Percentiles rank a stretch among this genome's conserved stretches.
Evolutionary conservation across 2,113 vertebrate genomes (phyloP).

Genomic region (Oryzias celebensis): DNA sequence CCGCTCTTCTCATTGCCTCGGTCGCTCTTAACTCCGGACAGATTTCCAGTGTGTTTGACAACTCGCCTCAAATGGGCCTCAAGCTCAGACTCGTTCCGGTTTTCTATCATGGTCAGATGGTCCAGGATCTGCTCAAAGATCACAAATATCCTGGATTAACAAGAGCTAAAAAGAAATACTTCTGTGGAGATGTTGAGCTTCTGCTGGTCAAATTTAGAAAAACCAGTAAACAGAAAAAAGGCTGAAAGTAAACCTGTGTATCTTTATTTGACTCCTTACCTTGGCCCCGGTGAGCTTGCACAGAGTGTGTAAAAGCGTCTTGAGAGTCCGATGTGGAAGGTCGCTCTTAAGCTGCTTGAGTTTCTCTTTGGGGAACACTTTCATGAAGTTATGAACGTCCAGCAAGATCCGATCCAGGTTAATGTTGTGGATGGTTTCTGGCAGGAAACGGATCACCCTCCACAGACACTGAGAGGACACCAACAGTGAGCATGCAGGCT

Average conservation of each 20-base stretch:
- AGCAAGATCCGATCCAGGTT: slow-evolving; percentile 94
- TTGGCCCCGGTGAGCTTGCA: slow-evolving; percentile 93
- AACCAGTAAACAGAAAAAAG: neutral
- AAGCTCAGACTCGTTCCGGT: slow-evolving; percentile 95
- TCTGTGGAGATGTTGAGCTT: too few relatives aligned
- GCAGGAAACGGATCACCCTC: slow-evolving; percentile 96
- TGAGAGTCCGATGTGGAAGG: slow-evolving; percentile 92
- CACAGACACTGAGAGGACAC: slow-evolving; percentile 88
- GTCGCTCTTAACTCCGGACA: slow-evolving; percentile 84
- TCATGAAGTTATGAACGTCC: slow-evolving; percentile 97
- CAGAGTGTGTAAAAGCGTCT: slow-evolving; percentile 92
- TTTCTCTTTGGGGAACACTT: slow-evolving; percentile 96
- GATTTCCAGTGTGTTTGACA: slow-evolving; percentile 89
- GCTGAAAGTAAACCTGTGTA: neutral
- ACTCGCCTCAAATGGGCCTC: slow-evolving; percentile 89
- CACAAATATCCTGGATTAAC: too few relatives aligned
- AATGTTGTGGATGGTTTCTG: slow-evolving; percentile 89
- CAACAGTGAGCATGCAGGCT: neutral
- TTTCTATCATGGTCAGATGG: slow-evolving; percentile 96
- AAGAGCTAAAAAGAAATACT: too few relatives aligned
- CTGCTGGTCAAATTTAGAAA: neutral
- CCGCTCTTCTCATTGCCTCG: slow-evolving; percentile 89
- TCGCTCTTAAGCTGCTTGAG: slow-evolving; percentile 95
- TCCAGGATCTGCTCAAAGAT: slow-evolving; percentile 85
- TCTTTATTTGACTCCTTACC: slow-evolving; percentile 65